These are phyloP conservation scores for Pogonophryne albipinna DNA, from an alignment of 2,797 vertebrate species.

Conservation along the genomic window DNA sequence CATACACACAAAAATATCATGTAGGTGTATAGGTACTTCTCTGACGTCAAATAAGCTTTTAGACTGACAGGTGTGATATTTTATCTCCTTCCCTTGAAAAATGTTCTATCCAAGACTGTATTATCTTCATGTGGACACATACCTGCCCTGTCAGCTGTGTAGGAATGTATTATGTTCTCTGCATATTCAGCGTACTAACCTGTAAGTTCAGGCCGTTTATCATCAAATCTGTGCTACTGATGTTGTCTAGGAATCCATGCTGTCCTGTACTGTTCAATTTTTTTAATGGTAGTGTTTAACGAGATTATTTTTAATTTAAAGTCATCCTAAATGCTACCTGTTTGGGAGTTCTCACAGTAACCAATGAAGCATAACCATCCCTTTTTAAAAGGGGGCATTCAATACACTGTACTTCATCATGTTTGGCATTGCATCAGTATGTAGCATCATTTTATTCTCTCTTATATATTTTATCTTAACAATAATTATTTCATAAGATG, in stretches of 20 bases:
- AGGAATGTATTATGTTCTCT: slow-evolving; percentile 3
- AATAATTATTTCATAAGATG: not conserved
- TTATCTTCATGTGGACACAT: slow-evolving; percentile 27
- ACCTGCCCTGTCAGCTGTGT: slow-evolving; percentile 19
- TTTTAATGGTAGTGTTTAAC: not conserved
- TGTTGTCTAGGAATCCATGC: slow-evolving; percentile 13
- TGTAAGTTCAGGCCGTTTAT: not conserved
- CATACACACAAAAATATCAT: slow-evolving; percentile 9
- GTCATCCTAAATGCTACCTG: not conserved
- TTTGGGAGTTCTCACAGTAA: not conserved
- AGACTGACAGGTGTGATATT: slow-evolving; percentile 16
- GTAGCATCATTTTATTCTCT: not conserved
- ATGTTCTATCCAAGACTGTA: not conserved
- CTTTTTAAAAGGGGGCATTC: not conserved
- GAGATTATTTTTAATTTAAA: not conserved
- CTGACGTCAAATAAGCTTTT: slow-evolving; percentile 40
- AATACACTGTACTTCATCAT: not conserved
- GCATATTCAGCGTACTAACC: slow-evolving; percentile 33
- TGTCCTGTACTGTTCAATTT: slow-evolving; percentile 15
- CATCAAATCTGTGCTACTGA: slow-evolving; percentile 10
- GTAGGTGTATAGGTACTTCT: slow-evolving; percentile 30
- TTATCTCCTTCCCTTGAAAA: slow-evolving; percentile 41
- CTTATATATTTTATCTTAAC: not conserved
- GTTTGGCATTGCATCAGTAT: not conserved
- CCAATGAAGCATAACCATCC: slow-evolving; percentile 4